These are phyloP conservation scores for Perca fluviatilis DNA, from an alignment of 2,113 vertebrate species.

Conservation along the genomic window DNA sequence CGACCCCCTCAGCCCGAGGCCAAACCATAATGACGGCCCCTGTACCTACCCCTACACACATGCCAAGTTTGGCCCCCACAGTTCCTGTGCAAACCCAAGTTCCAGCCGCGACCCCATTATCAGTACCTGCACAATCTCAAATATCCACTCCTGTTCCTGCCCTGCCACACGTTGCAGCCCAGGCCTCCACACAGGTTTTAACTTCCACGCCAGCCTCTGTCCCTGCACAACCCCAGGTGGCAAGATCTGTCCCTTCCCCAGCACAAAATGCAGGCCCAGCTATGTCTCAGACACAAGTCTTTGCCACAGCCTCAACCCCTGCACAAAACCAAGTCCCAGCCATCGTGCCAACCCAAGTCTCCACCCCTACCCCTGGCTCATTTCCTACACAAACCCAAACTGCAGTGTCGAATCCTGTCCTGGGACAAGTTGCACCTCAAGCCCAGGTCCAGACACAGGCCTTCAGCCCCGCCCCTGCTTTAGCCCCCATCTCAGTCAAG, in stretches of 20 bases:
- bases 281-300: not conserved
- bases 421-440: constrained; percentile 35
- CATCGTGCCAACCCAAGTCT: constrained; percentile 32
- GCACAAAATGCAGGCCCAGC: constrained; percentile 31
- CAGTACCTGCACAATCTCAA: constrained; percentile 32
- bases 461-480: constrained; percentile 11
- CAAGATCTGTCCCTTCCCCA: constrained; percentile 16
- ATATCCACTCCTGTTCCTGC: constrained; percentile 24
- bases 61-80: constrained; percentile 33
- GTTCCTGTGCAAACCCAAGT: constrained; percentile 39
- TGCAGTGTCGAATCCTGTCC: not conserved
- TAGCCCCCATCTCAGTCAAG: constrained; percentile 21
- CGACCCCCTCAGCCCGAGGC: constrained; percentile 64
- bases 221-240: constrained; percentile 29
- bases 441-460: constrained; percentile 37
- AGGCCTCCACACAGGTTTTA: constrained; percentile 34
- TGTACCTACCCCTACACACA: constrained; percentile 41
- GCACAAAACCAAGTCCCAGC: constrained; percentile 1
- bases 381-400: constrained; percentile 26
- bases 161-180: constrained; percentile 31
- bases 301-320: not conserved
- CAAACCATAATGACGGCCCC: constrained; percentile 69
- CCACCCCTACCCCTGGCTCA: constrained; percentile 38
- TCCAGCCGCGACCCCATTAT: constrained; percentile 14
- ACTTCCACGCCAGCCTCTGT: constrained; percentile 23